Conservation (phyloP, 1,140 invertebrate genomes). For the Centruroides vittatus region DNA sequence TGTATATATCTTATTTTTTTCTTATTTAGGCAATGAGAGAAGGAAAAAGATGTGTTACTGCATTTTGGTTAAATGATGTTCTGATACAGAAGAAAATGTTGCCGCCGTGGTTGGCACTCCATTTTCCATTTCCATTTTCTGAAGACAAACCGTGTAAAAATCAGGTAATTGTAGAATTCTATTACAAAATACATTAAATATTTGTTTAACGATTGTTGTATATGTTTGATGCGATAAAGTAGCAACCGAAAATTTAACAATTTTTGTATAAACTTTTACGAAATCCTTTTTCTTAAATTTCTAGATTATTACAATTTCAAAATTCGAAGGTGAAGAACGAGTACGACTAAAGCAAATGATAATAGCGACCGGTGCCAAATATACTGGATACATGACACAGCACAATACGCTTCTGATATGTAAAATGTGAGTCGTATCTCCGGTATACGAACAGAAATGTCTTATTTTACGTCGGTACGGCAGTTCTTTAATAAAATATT, state of each 20-base stretch:
- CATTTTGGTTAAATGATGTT: constrained; percentile 87
- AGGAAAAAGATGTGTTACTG: constrained; percentile 72
- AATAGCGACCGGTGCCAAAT: constrained; percentile 68
- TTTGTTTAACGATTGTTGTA: too few relatives aligned
- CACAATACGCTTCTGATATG: constrained; percentile 41
- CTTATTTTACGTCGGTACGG: too few relatives aligned
- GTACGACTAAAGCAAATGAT: constrained; percentile 65
- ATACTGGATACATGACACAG: constrained; percentile 42
- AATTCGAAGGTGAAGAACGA: constrained; percentile 72
- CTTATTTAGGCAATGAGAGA: constrained; percentile 50
- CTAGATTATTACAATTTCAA: constrained; percentile 55
- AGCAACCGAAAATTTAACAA: too few relatives aligned
- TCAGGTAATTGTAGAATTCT: constrained; percentile 25
- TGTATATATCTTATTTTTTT: background rate
- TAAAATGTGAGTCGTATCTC: constrained; percentile 32
- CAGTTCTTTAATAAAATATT: too few relatives aligned
- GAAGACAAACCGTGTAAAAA: constrained; percentile 42
- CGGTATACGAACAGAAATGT: too few relatives aligned
- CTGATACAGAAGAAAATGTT: constrained; percentile 63
- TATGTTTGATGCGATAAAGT: too few relatives aligned
- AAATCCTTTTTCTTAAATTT: background rate
- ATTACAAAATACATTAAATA: background rate
- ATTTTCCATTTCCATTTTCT: constrained; percentile 69
- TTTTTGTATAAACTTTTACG: too few relatives aligned
- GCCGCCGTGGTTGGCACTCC: constrained; percentile 81